phyloP scores from a whole-genome alignment of 2,113 vertebrate species.

The Tamias sibiricus region DNA sequence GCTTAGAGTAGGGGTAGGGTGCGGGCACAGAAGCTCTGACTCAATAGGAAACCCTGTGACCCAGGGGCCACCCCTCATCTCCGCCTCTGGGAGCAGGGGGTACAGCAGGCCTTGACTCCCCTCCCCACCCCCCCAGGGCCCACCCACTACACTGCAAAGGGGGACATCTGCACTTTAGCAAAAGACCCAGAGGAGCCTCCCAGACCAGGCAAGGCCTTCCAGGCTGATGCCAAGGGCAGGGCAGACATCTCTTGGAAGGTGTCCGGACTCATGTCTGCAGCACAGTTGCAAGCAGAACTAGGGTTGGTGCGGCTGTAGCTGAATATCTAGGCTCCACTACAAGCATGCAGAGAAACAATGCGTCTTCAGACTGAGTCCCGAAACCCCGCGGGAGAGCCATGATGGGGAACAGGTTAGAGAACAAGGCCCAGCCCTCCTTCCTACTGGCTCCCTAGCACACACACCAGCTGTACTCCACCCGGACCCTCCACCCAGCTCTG shows the following conservation, averaged over 20 bases:
- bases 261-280: neutral
- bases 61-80: neutral
- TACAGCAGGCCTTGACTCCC: neutral
- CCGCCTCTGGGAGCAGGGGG: neutral
- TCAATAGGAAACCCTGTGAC: neutral
- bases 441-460: neutral
- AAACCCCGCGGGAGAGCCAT: neutral
- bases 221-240: neutral
- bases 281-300: neutral
- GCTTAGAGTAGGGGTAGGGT: neutral
- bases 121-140: fast-evolving
- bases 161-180: neutral
- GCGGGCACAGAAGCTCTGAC: neutral
- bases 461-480: slow-evolving; percentile 26
- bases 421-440: slow-evolving; percentile 22
- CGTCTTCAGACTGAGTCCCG: neutral
- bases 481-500: slow-evolving; percentile 50
- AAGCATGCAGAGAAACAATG: neutral
- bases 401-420: neutral
- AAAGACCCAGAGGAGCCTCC: neutral
- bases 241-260: neutral
- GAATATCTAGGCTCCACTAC: neutral
- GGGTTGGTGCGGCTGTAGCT: neutral
- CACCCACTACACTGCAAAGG: neutral
- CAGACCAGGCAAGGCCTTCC: neutral